These are phyloP conservation scores for Forbesichthys papilliferus DNA, from an alignment of 2,113 vertebrate species.

Conservation along the genomic window DNA sequence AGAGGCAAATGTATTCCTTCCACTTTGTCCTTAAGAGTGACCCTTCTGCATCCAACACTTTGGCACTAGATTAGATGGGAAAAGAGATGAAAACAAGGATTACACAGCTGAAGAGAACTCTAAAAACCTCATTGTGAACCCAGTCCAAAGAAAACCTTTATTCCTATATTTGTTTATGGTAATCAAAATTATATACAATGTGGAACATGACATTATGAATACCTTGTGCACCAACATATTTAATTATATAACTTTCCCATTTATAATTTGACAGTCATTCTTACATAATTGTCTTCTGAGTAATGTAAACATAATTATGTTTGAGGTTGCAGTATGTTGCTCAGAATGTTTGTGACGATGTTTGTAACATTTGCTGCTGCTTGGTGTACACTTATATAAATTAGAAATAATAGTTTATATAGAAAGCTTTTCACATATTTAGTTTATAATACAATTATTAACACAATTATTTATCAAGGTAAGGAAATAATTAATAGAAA, in stretches of 20 bases:
- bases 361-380: slow-evolving; percentile 10
- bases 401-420: no score
- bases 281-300: slow-evolving; percentile 40
- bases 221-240: slow-evolving; percentile 43
- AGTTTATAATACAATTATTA: no score
- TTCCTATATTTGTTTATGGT: slow-evolving; percentile 31
- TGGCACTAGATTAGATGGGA: slow-evolving; percentile 68
- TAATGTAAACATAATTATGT: slow-evolving; percentile 38
- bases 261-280: slow-evolving; percentile 50
- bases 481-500: no score
- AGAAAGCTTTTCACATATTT: no score
- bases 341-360: slow-evolving; percentile 25
- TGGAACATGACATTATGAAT: no score
- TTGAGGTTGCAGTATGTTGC: slow-evolving; percentile 14
- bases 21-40: slow-evolving; percentile 54
- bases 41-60: slow-evolving; percentile 54
- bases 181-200: not conserved
- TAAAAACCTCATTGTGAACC: no score
- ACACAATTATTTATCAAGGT: no score
- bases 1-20: slow-evolving; percentile 72
- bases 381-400: not conserved
- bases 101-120: no score
- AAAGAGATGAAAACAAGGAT: slow-evolving; percentile 72
- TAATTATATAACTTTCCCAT: slow-evolving; percentile 14
- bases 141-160: slow-evolving; percentile 1